Percentiles rank a stretch among this genome's conserved stretches.
Evolutionary conservation across 2,888 invertebrate species (phyloP).

Genomic region (Nomada flava): DNA sequence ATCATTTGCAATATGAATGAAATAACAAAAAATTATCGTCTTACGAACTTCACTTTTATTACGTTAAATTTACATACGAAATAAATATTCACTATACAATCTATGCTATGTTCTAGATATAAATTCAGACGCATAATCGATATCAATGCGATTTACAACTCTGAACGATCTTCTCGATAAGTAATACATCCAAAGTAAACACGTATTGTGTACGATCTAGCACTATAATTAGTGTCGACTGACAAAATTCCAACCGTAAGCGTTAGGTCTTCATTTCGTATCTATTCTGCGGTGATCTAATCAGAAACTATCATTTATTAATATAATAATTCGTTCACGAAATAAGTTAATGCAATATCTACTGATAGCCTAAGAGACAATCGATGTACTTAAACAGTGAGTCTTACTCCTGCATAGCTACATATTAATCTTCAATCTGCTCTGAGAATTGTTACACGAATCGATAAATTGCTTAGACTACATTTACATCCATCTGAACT

Average conservation of each 20-base stretch:
- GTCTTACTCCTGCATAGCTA: constrained; percentile 46
- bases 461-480: constrained; percentile 46
- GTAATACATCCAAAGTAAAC: constrained; percentile 43
- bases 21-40: constrained; percentile 13
- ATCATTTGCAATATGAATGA: neutral
- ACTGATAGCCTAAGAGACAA: constrained; percentile 41
- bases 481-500: constrained; percentile 4
- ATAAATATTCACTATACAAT: constrained; percentile 60
- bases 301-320: constrained; percentile 24
- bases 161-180: constrained; percentile 6
- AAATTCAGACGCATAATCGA: constrained; percentile 35
- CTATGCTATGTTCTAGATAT: constrained; percentile 48
- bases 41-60: constrained; percentile 65
- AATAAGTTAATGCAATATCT: constrained; percentile 30
- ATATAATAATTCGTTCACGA: constrained; percentile 45
- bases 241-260: constrained; percentile 45
- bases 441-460: constrained; percentile 40
- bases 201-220: constrained; percentile 37
- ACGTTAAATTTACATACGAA: constrained; percentile 64
- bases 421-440: constrained; percentile 27
- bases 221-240: constrained; percentile 35
- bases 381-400: constrained; percentile 55
- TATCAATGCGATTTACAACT: constrained; percentile 15
- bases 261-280: constrained; percentile 59
- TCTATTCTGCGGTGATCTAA: constrained; percentile 28